A percentile compares a stretch with the other conserved stretches of the same genome.
These are phyloP conservation scores for Crossocerus cetratus DNA, from an alignment of 2,888 invertebrate species.

Conservation along the genomic window DNA sequence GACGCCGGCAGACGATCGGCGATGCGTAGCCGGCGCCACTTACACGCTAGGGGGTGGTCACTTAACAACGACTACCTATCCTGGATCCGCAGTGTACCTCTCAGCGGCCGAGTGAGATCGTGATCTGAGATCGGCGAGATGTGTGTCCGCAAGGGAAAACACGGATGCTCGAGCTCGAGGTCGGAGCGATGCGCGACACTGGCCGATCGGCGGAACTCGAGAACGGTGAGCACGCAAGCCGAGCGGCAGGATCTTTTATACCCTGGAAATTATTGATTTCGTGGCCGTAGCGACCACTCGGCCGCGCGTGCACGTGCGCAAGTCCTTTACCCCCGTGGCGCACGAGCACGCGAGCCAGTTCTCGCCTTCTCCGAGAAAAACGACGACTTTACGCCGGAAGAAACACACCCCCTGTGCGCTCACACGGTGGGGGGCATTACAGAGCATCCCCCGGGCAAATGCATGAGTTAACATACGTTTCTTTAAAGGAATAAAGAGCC, in stretches of 20 bases:
- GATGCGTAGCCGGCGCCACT: conserved; percentile 37
- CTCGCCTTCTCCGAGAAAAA: not conserved
- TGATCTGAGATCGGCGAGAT: too few relatives aligned
- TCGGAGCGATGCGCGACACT: conserved; percentile 40
- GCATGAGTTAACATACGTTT: too few relatives aligned
- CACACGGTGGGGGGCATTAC: too few relatives aligned
- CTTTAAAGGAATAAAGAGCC: too few relatives aligned
- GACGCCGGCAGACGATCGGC: conserved; percentile 35
- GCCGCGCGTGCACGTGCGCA: conserved; percentile 52
- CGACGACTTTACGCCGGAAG: not conserved
- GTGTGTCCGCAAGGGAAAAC: conserved; percentile 20
- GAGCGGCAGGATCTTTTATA: conserved; percentile 65
- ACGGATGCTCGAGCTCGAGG: conserved; percentile 30
- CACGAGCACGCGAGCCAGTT: conserved; percentile 28
- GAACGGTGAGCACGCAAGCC: conserved; percentile 52
- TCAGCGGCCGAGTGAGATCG: conserved; percentile 31
- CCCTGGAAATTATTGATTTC: conserved; percentile 67
- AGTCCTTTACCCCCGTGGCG: conserved; percentile 38
- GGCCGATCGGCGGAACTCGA: conserved; percentile 58
- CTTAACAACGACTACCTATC: conserved; percentile 49
- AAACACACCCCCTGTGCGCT: too few relatives aligned
- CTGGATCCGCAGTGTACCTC: conserved; percentile 34
- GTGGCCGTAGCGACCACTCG: conserved; percentile 28
- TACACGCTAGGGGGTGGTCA: conserved; percentile 19
- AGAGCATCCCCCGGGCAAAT: too few relatives aligned